A percentile compares a stretch with the other conserved stretches of the same genome.
phyloP scores from a whole-genome alignment of 2,888 invertebrate genomes.

The Plutella xylostella region DNA sequence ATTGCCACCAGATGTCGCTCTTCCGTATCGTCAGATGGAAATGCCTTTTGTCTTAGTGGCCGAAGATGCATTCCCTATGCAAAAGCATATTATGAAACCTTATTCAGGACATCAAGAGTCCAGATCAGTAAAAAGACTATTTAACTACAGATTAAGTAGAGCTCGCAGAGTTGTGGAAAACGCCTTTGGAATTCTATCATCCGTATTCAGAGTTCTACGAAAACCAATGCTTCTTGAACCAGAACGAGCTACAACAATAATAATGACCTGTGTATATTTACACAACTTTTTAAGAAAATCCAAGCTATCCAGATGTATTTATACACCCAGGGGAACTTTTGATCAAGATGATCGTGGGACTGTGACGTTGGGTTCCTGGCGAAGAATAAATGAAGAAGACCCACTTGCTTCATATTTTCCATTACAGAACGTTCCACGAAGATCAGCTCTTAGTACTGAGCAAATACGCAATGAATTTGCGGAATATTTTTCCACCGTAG shows the following conservation, averaged over 20 bases:
- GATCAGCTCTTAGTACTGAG: no score
- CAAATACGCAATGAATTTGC: no score
- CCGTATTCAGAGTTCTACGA: conserved; percentile 4
- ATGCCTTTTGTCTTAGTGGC: conserved; percentile 6
- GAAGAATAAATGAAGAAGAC: no score
- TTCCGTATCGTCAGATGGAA: background rate
- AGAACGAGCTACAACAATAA: conserved; percentile 9
- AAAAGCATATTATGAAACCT: conserved; percentile 5
- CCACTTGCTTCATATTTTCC: no score
- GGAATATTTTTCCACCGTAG: no score
- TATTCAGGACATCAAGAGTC: conserved; percentile 1
- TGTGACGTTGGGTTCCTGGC: no score
- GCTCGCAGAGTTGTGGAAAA: conserved; percentile 4
- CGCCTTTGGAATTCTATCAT: conserved; percentile 4
- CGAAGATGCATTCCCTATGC: conserved; percentile 6
- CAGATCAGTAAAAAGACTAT: background rate
- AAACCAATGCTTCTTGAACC: conserved; percentile 6
- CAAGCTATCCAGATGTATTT: no score
- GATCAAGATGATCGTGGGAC: no score
- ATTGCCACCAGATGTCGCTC: conserved; percentile 1
- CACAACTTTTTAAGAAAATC: conserved; percentile 13
- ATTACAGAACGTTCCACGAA: no score
- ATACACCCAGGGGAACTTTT: no score
- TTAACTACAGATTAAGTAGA: conserved; percentile 6
- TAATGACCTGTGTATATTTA: conserved; percentile 15